These are phyloP conservation scores for Dryobates pubescens DNA, from an alignment of 2,797 vertebrate species.

Conservation along the genomic window DNA sequence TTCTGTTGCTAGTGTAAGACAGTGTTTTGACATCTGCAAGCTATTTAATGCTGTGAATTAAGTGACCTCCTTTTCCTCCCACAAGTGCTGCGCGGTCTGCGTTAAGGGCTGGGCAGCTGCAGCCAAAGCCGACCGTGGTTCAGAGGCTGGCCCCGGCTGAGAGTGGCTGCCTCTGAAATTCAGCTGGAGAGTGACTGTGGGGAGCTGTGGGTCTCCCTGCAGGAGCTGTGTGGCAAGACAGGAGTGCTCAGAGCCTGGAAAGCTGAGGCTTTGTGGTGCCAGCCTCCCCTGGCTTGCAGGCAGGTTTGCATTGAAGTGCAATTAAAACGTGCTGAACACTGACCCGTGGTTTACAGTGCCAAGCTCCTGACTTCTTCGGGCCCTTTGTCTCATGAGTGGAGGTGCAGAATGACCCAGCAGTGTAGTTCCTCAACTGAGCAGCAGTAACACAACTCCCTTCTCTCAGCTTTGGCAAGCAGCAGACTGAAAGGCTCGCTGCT, in stretches of 20 bases:
- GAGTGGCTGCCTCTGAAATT: not conserved
- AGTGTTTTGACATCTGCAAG: constrained; percentile 68
- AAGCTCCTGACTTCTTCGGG: not conserved
- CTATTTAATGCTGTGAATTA: constrained; percentile 49
- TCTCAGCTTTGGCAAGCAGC: not conserved
- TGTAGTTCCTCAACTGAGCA: not conserved
- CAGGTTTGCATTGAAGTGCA: not conserved
- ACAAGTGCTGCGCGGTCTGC: not conserved
- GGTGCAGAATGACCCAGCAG: constrained; percentile 6
- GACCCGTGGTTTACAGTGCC: rapidly evolving
- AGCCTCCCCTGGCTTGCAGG: not conserved
- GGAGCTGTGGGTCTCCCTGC: rapidly evolving
- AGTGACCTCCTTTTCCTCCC: not conserved
- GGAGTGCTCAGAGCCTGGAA: not conserved
- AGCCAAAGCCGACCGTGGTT: not conserved
- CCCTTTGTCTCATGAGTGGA: rapidly evolving
- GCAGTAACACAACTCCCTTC: not conserved
- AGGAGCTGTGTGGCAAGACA: not conserved
- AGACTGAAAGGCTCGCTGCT: not conserved
- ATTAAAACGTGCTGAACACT: rapidly evolving
- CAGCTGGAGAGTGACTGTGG: not conserved
- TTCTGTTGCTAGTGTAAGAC: constrained; percentile 11
- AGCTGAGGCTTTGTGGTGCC: not conserved
- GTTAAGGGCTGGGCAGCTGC: not conserved
- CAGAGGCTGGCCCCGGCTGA: not conserved